phyloP scores from a whole-genome alignment of 1,140 invertebrate genomes.

The Drosophila burlai region DNA sequence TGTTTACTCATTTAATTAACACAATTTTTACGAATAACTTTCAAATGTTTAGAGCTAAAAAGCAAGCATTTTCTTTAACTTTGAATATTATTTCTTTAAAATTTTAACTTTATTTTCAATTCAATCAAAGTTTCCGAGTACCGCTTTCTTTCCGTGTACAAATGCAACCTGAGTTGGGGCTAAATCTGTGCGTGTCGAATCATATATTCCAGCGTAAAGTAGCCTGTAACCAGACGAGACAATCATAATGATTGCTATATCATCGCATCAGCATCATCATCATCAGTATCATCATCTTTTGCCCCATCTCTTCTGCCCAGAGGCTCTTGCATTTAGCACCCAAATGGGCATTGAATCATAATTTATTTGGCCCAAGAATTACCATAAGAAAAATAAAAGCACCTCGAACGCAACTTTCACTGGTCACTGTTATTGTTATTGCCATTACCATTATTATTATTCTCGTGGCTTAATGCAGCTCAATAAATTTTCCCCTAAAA shows the following conservation, averaged over 20 bases:
- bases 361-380: constrained; percentile 58
- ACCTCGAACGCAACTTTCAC: constrained; percentile 63
- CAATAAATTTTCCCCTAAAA: constrained; percentile 56
- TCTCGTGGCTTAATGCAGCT: constrained; percentile 50
- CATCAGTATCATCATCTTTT: neutral
- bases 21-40: neutral
- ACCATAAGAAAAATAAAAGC: constrained; percentile 51
- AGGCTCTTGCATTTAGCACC: constrained; percentile 67
- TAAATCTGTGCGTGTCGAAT: constrained; percentile 49
- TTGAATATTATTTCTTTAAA: neutral
- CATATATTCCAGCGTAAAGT: constrained; percentile 30
- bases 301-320: constrained; percentile 4
- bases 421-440: constrained; percentile 61
- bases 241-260: constrained; percentile 43
- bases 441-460: constrained; percentile 41
- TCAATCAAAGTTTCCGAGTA: too few relatives aligned
- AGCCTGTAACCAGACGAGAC: constrained; percentile 42
- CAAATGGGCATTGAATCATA: constrained; percentile 52
- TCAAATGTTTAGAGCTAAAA: neutral
- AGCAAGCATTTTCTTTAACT: neutral
- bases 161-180: constrained; percentile 9
- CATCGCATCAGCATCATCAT: constrained; percentile 31
- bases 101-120: too few relatives aligned
- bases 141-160: constrained; percentile 5
- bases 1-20: too few relatives aligned